phyloP scores from a whole-genome alignment of 2,888 invertebrate genomes.

The Mayetiola destructor region DNA sequence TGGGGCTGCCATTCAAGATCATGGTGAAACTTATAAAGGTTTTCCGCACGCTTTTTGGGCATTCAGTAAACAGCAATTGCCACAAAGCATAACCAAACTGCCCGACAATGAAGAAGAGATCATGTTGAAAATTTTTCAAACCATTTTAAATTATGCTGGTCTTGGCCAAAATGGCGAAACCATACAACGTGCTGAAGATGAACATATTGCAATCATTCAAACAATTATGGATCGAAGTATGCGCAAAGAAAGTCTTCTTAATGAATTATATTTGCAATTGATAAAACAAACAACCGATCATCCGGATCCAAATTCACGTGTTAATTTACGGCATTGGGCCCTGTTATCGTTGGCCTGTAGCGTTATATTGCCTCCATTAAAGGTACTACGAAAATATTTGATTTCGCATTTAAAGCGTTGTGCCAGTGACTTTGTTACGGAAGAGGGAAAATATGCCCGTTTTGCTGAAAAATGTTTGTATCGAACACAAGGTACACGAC shows the following conservation, averaged over 20 bases:
- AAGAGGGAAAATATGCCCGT: slow-evolving; percentile 87
- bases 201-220: slow-evolving; percentile 78
- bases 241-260: slow-evolving; percentile 73
- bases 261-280: slow-evolving; percentile 81
- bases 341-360: slow-evolving; percentile 65
- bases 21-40: slow-evolving; percentile 74
- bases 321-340: slow-evolving; percentile 85
- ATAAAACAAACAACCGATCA: slow-evolving; percentile 90
- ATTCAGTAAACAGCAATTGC: slow-evolving; percentile 64
- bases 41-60: slow-evolving; percentile 82
- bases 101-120: slow-evolving; percentile 76
- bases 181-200: slow-evolving; percentile 63
- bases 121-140: slow-evolving; percentile 76
- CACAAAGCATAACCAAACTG: slow-evolving; percentile 70
- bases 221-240: slow-evolving; percentile 79
- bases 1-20: slow-evolving; percentile 42
- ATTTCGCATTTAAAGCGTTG: slow-evolving; percentile 81
- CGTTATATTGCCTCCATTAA: slow-evolving; percentile 73
- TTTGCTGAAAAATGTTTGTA: slow-evolving; percentile 77
- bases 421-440: slow-evolving; percentile 72
- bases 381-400: slow-evolving; percentile 70
- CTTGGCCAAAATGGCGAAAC: slow-evolving; percentile 54
- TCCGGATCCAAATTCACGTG: slow-evolving; percentile 75
- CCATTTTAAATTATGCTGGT: slow-evolving; percentile 79
- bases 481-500: slow-evolving; percentile 56